A percentile compares a stretch with the other conserved stretches of the same genome.
phyloP scores from a whole-genome alignment of 2,888 invertebrate genomes.

The Drosophila fulvimacula region DNA sequence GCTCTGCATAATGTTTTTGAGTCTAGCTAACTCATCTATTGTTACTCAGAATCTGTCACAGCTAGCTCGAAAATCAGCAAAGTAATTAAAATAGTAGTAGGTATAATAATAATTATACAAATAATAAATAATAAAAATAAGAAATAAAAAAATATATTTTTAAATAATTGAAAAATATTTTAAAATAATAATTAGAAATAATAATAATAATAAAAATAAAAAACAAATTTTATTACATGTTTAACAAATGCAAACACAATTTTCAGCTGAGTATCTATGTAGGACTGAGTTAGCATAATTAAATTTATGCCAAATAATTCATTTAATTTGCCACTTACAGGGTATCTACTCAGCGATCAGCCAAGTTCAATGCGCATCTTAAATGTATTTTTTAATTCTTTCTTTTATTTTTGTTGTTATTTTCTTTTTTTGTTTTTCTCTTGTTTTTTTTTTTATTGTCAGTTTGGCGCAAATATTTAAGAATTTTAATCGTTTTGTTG shows the following conservation, averaged over 20 bases:
- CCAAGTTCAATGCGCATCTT: background rate
- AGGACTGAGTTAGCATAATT: too few relatives aligned
- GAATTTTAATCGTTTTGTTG: slow-evolving; percentile 79
- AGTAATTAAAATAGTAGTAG: background rate
- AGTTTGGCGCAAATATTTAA: slow-evolving; percentile 74
- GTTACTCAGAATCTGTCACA: too few relatives aligned
- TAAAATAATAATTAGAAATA: background rate
- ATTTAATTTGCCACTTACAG: background rate
- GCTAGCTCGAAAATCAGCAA: too few relatives aligned
- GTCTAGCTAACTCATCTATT: too few relatives aligned
- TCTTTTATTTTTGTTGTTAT: background rate
- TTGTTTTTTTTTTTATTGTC: slow-evolving; percentile 23
- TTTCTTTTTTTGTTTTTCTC: background rate
- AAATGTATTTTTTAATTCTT: background rate
- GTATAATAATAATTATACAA: background rate
- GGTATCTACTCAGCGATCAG: slow-evolving; percentile 4
- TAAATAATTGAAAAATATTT: too few relatives aligned
- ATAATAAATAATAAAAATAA: background rate
- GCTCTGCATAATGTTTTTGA: too few relatives aligned
- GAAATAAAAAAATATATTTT: too few relatives aligned
- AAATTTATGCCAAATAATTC: too few relatives aligned
- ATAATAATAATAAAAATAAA: background rate
- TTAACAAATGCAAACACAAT: too few relatives aligned
- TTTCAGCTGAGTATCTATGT: too few relatives aligned
- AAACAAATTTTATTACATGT: too few relatives aligned